Percentiles rank a stretch among this genome's conserved stretches.
phyloP scores from a whole-genome alignment of 2,888 invertebrate genomes.

The Tubiluchus corallicola region DNA sequence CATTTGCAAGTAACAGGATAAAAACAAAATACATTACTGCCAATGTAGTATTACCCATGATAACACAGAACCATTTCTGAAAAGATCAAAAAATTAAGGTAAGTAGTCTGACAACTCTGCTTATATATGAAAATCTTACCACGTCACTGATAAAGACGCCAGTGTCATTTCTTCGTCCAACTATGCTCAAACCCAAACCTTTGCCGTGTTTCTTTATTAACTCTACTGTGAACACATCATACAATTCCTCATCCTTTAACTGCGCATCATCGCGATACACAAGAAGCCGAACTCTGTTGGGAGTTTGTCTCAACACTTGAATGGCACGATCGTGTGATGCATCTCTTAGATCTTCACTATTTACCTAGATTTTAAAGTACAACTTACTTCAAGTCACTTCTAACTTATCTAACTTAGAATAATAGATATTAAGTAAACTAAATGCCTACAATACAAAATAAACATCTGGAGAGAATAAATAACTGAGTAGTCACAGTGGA shows the following conservation, averaged over 20 bases:
- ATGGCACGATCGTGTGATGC: conserved; percentile 67
- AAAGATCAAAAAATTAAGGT: too few species aligned
- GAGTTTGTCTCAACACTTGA: conserved; percentile 60
- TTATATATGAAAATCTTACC: conserved; percentile 37
- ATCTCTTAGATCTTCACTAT: conserved; percentile 53
- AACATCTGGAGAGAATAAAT: too few species aligned
- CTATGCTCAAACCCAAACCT: conserved; percentile 61
- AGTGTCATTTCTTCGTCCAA: conserved; percentile 47
- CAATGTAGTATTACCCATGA: too few species aligned
- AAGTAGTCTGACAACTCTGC: too few species aligned
- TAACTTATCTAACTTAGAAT: too few species aligned
- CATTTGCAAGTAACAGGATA: too few species aligned
- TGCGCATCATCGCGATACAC: conserved; percentile 45
- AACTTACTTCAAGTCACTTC: too few species aligned
- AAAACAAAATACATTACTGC: too few species aligned
- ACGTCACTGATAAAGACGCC: conserved; percentile 84
- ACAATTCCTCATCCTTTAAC: conserved; percentile 34
- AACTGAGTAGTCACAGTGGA: too few species aligned
- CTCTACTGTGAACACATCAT: conserved; percentile 55
- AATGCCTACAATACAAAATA: too few species aligned
- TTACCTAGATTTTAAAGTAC: conserved; percentile 39
- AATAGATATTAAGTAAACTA: too few species aligned
- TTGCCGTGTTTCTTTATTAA: conserved; percentile 68
- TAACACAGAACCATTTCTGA: too few species aligned
- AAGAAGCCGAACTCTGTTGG: conserved; percentile 51